Evolutionary conservation across 1,140 invertebrate species (phyloP).

Genomic region (Matsumurasca onukii): DNA sequence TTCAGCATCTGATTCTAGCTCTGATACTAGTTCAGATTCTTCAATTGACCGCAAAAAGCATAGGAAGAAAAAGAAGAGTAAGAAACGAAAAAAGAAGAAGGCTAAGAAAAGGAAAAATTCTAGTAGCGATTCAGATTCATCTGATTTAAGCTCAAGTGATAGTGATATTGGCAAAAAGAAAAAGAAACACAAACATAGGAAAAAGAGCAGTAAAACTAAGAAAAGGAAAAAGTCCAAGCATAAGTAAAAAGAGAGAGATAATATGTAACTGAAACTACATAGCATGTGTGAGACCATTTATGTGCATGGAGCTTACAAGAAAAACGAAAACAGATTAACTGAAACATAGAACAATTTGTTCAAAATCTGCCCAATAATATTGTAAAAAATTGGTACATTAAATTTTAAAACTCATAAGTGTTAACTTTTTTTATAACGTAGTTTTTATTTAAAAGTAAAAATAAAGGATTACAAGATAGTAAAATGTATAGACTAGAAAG

Average conservation of each 20-base stretch:
- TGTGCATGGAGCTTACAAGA: no score
- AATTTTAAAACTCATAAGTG: no score
- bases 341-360: no score
- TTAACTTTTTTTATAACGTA: no score
- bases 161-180: conserved; percentile 37
- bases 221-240: conserved; percentile 43
- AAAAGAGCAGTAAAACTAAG: conserved; percentile 38
- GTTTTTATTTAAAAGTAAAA: no score
- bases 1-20: conserved; percentile 40
- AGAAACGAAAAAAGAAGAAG: conserved; percentile 33
- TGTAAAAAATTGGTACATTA: no score
- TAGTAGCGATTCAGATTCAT: conserved; percentile 33
- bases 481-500: no score
- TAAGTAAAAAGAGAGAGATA: conserved; percentile 25
- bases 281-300: no score
- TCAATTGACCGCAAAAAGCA: conserved; percentile 30
- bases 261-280: no score
- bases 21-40: conserved; percentile 36
- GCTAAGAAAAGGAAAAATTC: conserved; percentile 26
- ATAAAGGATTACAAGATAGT: no score
- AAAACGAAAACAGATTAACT: no score
- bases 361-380: no score
- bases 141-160: conserved; percentile 27
- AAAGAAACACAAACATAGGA: conserved; percentile 40
- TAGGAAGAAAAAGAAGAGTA: conserved; percentile 35